Evolutionary conservation across 2,797 vertebrate species (phyloP).

Genomic region (Nothura maculosa): DNA sequence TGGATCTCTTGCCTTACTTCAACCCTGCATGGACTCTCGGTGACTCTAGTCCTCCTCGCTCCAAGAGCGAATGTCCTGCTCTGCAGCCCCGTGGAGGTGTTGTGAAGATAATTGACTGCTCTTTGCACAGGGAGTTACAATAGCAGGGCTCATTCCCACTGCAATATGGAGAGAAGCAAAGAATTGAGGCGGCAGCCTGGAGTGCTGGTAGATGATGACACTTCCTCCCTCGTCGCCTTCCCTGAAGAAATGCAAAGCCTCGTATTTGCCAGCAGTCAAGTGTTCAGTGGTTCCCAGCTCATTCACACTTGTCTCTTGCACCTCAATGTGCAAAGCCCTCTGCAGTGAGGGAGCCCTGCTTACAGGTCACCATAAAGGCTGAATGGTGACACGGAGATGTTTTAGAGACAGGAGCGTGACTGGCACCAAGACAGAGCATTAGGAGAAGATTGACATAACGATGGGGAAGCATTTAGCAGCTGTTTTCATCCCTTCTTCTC

Average conservation of each 20-base stretch:
- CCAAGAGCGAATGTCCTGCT: rapidly evolving
- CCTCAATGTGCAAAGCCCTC: not conserved
- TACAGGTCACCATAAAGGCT: not conserved
- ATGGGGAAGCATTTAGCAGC: not conserved
- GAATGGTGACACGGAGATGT: not conserved
- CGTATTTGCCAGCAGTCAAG: not conserved
- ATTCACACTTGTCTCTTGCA: not conserved
- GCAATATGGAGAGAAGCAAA: not conserved
- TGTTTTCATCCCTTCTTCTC: not conserved
- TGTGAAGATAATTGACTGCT: not conserved
- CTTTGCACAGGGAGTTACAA: not conserved
- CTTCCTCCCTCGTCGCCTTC: not conserved
- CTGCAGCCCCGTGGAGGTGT: rapidly evolving
- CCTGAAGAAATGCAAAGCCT: not conserved
- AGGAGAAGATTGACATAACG: not conserved
- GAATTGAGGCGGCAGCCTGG: not conserved
- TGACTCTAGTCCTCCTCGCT: not conserved
- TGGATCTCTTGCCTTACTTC: not conserved
- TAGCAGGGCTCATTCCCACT: not conserved
- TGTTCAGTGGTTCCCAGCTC: not conserved
- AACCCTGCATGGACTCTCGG: not conserved
- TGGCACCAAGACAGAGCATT: not conserved
- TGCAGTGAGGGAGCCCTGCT: not conserved
- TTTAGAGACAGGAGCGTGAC: not conserved
- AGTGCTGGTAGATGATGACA: not conserved